Conservation (phyloP, 2,113 vertebrate genomes). For the Thunnus maccoyii region DNA sequence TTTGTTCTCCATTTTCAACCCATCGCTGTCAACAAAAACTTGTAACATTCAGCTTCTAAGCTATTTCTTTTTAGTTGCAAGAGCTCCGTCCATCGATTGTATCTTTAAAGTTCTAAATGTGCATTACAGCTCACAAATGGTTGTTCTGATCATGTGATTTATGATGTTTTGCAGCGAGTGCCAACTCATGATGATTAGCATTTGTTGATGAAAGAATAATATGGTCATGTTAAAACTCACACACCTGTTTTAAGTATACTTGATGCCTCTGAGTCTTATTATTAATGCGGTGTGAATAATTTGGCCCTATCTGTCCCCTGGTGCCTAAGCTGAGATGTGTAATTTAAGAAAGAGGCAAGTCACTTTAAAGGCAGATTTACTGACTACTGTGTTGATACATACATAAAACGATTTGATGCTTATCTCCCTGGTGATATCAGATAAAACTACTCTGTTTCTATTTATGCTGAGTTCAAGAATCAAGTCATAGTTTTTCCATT, state of each 20-base stretch:
- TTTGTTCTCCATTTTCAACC: constrained; percentile 58
- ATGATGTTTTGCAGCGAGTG: constrained; percentile 42
- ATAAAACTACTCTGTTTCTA: constrained; percentile 10
- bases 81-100: neutral
- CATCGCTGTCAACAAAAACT: constrained; percentile 26
- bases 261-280: constrained; percentile 24
- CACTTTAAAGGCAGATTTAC: constrained; percentile 11
- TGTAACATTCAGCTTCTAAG: constrained; percentile 10
- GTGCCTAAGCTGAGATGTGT: constrained; percentile 12
- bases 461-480: constrained; percentile 31
- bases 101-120: constrained; percentile 52
- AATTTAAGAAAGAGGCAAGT: constrained; percentile 29
- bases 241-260: constrained; percentile 2
- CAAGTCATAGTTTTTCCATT: constrained; percentile 38
- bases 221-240: neutral
- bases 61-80: constrained; percentile 1
- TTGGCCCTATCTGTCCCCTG: neutral
- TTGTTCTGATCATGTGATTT: constrained; percentile 48
- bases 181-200: constrained; percentile 17
- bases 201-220: no score
- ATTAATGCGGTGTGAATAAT: constrained; percentile 45
- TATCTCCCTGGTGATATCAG: constrained; percentile 24
- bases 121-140: constrained; percentile 29
- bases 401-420: constrained; percentile 42
- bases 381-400: neutral